These are phyloP conservation scores for Calliopsis andreniformis DNA, from an alignment of 1,140 invertebrate genomes.

Conservation along the genomic window DNA sequence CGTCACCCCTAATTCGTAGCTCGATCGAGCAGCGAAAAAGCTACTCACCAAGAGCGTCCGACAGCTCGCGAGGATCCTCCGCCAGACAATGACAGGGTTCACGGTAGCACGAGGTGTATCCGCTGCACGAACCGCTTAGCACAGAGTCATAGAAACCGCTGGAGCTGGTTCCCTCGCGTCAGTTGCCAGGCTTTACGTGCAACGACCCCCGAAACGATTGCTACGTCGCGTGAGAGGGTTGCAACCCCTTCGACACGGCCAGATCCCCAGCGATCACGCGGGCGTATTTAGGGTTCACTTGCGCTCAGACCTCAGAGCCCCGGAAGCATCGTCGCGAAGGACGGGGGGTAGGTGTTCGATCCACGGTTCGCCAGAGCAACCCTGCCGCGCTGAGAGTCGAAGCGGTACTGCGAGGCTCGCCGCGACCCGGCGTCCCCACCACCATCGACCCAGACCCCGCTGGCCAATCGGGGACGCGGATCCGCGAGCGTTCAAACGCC, in stretches of 20 bases:
- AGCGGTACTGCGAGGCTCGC: conserved; percentile 67
- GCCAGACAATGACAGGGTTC: neutral
- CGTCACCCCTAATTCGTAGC: too few relatives aligned
- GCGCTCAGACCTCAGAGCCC: neutral
- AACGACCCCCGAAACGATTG: conserved; percentile 18
- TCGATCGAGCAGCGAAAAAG: too few relatives aligned
- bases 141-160: neutral
- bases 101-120: neutral
- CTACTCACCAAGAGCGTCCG: conserved; percentile 6
- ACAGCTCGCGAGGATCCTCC: neutral
- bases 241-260: too few relatives aligned
- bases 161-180: neutral
- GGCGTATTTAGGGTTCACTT: too few relatives aligned
- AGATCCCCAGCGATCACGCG: too few relatives aligned
- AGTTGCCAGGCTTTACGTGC: neutral
- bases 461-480: conserved; percentile 60
- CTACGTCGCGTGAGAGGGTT: neutral
- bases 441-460: conserved; percentile 63
- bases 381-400: conserved; percentile 61
- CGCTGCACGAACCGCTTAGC: neutral
- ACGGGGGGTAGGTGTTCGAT: neutral
- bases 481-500: conserved; percentile 50
- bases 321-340: neutral
- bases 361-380: too few relatives aligned
- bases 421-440: conserved; percentile 63